Percentiles rank a stretch among this genome's conserved stretches.
Conservation (phyloP, 2,797 vertebrate genomes). For the Amblyraja radiata region DNA sequence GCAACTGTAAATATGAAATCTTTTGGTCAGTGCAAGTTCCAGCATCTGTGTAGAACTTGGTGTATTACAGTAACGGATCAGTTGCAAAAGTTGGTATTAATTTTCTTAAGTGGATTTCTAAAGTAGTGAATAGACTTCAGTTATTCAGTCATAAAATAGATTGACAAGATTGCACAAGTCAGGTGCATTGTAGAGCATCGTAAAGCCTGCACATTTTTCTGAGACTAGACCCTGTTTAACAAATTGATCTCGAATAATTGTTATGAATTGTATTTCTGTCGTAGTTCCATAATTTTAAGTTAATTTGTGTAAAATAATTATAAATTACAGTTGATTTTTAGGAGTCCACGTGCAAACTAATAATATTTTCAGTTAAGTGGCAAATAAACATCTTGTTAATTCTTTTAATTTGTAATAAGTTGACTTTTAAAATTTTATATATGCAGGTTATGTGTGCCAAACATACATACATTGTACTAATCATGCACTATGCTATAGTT, state of each 20-base stretch:
- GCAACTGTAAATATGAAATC: slow-evolving; percentile 36
- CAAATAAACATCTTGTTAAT: neutral
- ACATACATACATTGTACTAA: too few relatives aligned
- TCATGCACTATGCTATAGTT: too few relatives aligned
- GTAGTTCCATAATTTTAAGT: neutral
- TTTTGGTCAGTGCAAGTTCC: slow-evolving; percentile 33
- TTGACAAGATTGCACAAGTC: neutral
- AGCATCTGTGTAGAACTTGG: slow-evolving; percentile 18
- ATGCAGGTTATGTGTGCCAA: neutral
- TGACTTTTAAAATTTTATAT: neutral
- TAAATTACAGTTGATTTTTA: neutral
- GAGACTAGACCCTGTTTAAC: neutral
- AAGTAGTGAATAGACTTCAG: slow-evolving; percentile 2
- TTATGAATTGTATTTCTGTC: neutral
- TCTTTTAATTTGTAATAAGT: neutral
- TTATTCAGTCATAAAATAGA: slow-evolving; percentile 26
- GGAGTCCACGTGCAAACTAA: neutral
- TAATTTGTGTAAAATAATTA: neutral
- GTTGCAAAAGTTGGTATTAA: slow-evolving; percentile 14
- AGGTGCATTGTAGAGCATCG: slow-evolving; percentile 25
- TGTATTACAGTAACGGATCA: neutral
- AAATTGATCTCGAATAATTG: neutral
- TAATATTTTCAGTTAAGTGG: neutral
- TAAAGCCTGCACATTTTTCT: neutral
- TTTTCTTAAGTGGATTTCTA: slow-evolving; percentile 33